phyloP scores from a whole-genome alignment of 2,113 vertebrate genomes.

The Perca fluviatilis region DNA sequence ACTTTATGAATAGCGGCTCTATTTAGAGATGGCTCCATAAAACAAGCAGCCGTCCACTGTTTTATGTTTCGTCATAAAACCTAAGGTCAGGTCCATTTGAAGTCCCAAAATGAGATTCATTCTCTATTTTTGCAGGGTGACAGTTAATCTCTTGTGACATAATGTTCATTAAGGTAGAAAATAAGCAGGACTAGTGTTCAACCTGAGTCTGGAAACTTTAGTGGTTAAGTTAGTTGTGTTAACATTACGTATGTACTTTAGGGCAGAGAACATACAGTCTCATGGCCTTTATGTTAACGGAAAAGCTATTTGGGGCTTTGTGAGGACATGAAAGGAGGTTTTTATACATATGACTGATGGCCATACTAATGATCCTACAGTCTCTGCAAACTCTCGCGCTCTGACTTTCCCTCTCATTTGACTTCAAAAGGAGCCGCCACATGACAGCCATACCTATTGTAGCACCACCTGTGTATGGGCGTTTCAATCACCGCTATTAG shows the following conservation, averaged over 20 bases:
- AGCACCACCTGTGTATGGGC: conserved; percentile 70
- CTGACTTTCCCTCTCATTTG: conserved; percentile 32
- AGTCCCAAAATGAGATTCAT: conserved; percentile 40
- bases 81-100: conserved; percentile 55
- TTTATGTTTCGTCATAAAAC: conserved; percentile 66
- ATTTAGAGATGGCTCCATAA: conserved; percentile 73
- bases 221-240: conserved; percentile 2
- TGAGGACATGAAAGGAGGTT: conserved; percentile 34
- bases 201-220: conserved; percentile 29
- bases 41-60: conserved; percentile 53
- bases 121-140: conserved; percentile 13
- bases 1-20: conserved; percentile 61
- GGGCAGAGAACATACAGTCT: not conserved
- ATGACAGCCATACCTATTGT: conserved; percentile 71
- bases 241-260: not conserved
- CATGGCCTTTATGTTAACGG: conserved; percentile 27
- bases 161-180: conserved; percentile 23
- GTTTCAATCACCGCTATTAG: conserved; percentile 57
- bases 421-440: conserved; percentile 63
- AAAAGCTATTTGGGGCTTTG: conserved; percentile 52
- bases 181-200: not conserved
- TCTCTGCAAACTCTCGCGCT: conserved; percentile 45
- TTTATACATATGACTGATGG: conserved; percentile 37
- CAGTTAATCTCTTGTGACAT: conserved; percentile 50
- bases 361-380: conserved; percentile 37